Evolutionary conservation across 2,113 vertebrate genomes (phyloP).

Genomic region (Tenebrosternarchus preto): DNA sequence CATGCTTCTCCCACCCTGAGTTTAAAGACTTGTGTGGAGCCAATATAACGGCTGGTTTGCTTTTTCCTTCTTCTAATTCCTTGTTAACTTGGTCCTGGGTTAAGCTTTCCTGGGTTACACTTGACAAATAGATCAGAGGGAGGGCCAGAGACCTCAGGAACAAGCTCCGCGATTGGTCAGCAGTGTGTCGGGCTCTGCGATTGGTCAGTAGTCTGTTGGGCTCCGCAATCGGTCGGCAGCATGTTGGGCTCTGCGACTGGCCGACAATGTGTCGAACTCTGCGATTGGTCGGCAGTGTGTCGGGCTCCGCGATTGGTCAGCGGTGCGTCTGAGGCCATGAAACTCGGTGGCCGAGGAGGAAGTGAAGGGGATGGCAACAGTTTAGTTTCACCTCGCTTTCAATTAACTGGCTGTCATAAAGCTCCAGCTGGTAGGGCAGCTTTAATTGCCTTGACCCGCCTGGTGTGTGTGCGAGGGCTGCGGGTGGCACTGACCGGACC

Average conservation of each 20-base stretch:
- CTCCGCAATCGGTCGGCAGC: neutral
- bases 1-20: too few species aligned
- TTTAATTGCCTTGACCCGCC: slow-evolving; percentile 43
- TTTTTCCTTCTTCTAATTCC: too few species aligned
- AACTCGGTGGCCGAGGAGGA: neutral
- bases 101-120: too few species aligned
- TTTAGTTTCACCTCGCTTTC: slow-evolving; percentile 42
- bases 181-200: neutral
- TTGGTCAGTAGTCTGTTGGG: slow-evolving; percentile 17
- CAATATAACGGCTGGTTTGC: too few species aligned
- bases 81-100: too few species aligned
- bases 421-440: neutral
- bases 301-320: slow-evolving; percentile 7
- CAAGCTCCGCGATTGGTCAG: slow-evolving; percentile 8
- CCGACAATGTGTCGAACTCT: too few species aligned
- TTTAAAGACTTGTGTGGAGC: too few species aligned
- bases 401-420: slow-evolving; percentile 40
- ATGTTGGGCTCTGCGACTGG: neutral
- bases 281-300: too few species aligned
- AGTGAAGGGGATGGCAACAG: slow-evolving; percentile 5
- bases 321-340: slow-evolving; percentile 4
- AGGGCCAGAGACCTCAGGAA: too few species aligned
- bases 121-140: neutral
- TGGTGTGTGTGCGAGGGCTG: neutral
- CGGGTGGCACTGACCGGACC: slow-evolving; percentile 3